A percentile compares a stretch with the other conserved stretches of the same genome.
Conservation (phyloP, 1,140 invertebrate species). For the Pseudomyrmex gracilis region DNA sequence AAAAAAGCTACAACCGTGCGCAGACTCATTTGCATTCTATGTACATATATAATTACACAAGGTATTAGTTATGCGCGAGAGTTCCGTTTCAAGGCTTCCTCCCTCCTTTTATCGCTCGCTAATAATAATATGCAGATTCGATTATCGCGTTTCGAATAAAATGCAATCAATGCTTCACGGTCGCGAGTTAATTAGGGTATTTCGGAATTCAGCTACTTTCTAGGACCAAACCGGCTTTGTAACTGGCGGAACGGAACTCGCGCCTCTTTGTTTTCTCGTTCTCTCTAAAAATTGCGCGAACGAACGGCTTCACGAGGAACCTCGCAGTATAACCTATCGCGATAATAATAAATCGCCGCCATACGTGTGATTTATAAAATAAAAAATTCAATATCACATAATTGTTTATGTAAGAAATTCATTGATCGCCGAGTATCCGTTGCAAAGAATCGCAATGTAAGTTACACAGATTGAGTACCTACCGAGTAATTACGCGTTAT, state of each 20-base stretch:
- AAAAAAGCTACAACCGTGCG: conserved; percentile 18
- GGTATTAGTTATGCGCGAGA: conserved; percentile 55
- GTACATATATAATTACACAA: conserved; percentile 41
- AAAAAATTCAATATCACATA: neutral
- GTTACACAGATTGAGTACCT: too few relatives aligned
- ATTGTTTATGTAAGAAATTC: too few relatives aligned
- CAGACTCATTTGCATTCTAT: conserved; percentile 44
- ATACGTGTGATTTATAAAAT: neutral
- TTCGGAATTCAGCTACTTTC: conserved; percentile 51
- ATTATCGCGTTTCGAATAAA: conserved; percentile 57
- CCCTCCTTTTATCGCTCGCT: neutral
- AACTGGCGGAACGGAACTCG: conserved; percentile 44
- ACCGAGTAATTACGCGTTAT: too few relatives aligned
- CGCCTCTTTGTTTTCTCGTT: conserved; percentile 39
- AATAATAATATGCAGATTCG: conserved; percentile 47
- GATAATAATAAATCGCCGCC: neutral
- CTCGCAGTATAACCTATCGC: neutral
- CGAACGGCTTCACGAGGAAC: neutral
- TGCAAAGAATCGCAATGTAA: too few relatives aligned
- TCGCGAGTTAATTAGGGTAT: conserved; percentile 53
- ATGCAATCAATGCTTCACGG: conserved; percentile 58
- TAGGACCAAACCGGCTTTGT: conserved; percentile 38
- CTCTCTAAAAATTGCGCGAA: conserved; percentile 11
- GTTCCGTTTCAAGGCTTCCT: conserved; percentile 43
- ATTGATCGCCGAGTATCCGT: too few relatives aligned